Conservation (phyloP, 2,888 invertebrate genomes). For the Tetragonisca angustula region DNA sequence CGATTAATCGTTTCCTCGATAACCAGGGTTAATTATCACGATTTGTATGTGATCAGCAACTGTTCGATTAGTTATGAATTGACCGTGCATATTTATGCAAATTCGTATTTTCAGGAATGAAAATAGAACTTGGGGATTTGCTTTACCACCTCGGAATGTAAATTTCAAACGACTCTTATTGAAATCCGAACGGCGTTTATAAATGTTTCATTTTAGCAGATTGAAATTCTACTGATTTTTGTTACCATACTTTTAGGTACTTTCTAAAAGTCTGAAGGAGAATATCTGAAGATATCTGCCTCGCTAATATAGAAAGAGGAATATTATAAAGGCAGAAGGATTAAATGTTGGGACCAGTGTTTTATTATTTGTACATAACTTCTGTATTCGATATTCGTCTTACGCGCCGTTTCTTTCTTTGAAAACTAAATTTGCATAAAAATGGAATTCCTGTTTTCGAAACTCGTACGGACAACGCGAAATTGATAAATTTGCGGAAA, state of each 20-base stretch:
- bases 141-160: neutral
- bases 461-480: too few relatives aligned
- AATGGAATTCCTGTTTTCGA: too few relatives aligned
- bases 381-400: too few relatives aligned
- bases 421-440: too few relatives aligned
- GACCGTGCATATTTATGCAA: neutral
- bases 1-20: constrained; percentile 7
- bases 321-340: neutral
- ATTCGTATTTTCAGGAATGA: neutral
- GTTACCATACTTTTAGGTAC: too few relatives aligned
- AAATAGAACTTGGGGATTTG: too few relatives aligned
- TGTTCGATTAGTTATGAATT: neutral
- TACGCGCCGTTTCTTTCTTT: too few relatives aligned
- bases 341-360: accelerated
- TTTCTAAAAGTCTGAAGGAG: neutral
- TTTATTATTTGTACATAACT: too few relatives aligned
- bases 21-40: neutral
- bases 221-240: accelerated
- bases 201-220: neutral
- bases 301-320: neutral
- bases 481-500: too few relatives aligned
- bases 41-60: neutral
- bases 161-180: neutral
- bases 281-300: neutral
- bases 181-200: neutral